Evolutionary conservation across 1,140 invertebrate genomes (phyloP).

Genomic region (Hermetia illucens): DNA sequence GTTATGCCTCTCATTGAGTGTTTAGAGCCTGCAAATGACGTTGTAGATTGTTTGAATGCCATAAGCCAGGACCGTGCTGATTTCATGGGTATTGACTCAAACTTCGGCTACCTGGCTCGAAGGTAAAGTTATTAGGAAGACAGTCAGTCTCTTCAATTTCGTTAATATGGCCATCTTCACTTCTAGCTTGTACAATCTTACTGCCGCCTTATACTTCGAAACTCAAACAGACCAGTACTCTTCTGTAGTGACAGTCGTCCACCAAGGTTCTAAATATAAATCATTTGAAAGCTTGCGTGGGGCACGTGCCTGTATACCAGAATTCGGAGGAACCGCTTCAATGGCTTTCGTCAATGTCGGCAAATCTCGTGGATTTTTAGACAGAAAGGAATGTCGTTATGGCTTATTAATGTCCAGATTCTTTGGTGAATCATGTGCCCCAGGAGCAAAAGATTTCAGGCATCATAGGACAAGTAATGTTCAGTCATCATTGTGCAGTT

Average conservation of each 20-base stretch:
- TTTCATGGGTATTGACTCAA: slow-evolving; percentile 48
- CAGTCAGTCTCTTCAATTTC: background rate
- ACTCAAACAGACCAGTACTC: slow-evolving; percentile 31
- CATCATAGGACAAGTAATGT: slow-evolving; percentile 28
- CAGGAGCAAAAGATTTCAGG: slow-evolving; percentile 35
- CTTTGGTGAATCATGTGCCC: slow-evolving; percentile 40
- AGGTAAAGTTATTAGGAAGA: slow-evolving; percentile 31
- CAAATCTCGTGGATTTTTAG: slow-evolving; percentile 31
- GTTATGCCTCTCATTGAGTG: slow-evolving; percentile 4
- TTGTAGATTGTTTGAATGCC: slow-evolving; percentile 43
- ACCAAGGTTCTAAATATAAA: slow-evolving; percentile 14
- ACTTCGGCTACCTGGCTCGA: slow-evolving; percentile 54
- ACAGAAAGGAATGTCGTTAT: slow-evolving; percentile 38
- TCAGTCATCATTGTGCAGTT: too few relatives aligned
- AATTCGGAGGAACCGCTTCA: slow-evolving; percentile 45
- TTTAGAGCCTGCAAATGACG: slow-evolving; percentile 30
- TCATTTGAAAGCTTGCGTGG: slow-evolving; percentile 39
- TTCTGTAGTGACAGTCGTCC: slow-evolving; percentile 43
- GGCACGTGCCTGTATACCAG: slow-evolving; percentile 47
- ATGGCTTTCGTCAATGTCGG: slow-evolving; percentile 39
- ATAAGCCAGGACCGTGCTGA: slow-evolving; percentile 45
- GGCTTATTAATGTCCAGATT: slow-evolving; percentile 36
- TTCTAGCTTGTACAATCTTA: slow-evolving; percentile 37
- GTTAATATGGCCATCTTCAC: slow-evolving; percentile 1
- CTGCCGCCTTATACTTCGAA: slow-evolving; percentile 38